Conservation (phyloP, 2,888 invertebrate species). For the Lasioglossum zephyrum region DNA sequence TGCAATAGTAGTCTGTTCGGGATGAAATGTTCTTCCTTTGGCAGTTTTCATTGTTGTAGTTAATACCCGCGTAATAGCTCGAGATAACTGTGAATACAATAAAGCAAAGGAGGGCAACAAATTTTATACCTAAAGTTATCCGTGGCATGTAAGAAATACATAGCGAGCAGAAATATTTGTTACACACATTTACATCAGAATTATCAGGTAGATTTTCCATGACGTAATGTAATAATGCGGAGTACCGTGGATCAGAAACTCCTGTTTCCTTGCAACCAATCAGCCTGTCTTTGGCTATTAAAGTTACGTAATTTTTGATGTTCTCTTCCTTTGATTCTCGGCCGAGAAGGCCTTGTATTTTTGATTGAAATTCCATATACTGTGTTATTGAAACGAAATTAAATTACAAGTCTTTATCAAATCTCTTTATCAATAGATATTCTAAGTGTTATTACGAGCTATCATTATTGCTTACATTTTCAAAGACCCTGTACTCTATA, state of each 20-base stretch:
- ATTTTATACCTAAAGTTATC: background rate
- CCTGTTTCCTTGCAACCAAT: conserved; percentile 72
- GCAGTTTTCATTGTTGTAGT: conserved; percentile 61
- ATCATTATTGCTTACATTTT: background rate
- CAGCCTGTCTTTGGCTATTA: conserved; percentile 68
- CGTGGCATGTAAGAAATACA: background rate
- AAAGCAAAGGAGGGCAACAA: conserved; percentile 9
- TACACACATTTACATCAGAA: conserved; percentile 70
- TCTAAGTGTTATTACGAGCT: background rate
- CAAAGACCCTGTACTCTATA: too few relatives aligned
- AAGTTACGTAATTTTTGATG: conserved; percentile 68
- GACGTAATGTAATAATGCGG: conserved; percentile 71
- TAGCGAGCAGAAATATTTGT: background rate
- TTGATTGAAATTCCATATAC: conserved; percentile 76
- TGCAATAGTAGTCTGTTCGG: conserved; percentile 75
- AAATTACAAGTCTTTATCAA: background rate
- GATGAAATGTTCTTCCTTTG: conserved; percentile 65
- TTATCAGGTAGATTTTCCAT: conserved; percentile 71
- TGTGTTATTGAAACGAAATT: conserved; percentile 33
- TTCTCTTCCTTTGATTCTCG: conserved; percentile 71
- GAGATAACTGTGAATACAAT: conserved; percentile 69
- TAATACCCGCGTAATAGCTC: conserved; percentile 70
- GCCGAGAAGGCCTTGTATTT: conserved; percentile 72
- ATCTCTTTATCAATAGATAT: background rate
- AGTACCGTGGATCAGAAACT: conserved; percentile 74